Evolutionary conservation across 2,797 vertebrate species (phyloP).

Genomic region (Spondyliosoma cantharus): DNA sequence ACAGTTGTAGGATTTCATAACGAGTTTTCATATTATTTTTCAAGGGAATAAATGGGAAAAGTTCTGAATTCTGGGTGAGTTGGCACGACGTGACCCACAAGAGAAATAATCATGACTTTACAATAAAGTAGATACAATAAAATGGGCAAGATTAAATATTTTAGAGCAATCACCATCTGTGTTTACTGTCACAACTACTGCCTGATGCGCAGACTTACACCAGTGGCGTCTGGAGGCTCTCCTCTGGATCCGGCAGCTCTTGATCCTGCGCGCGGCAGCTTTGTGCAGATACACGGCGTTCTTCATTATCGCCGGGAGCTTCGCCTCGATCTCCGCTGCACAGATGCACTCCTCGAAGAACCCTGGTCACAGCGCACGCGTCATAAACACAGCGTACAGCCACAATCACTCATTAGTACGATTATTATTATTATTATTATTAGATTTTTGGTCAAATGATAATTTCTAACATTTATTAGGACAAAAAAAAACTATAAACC

Average conservation of each 20-base stretch:
- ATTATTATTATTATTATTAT: background rate
- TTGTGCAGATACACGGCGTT: slow-evolving; percentile 97
- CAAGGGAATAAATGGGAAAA: too few species aligned
- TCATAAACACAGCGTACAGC: background rate
- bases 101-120: too few species aligned
- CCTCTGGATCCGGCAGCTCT: slow-evolving; percentile 94
- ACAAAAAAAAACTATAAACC: too few species aligned
- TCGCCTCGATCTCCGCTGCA: slow-evolving; percentile 94
- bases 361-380: slow-evolving; percentile 73
- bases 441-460: background rate
- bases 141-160: background rate
- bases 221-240: slow-evolving; percentile 87
- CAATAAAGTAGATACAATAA: too few species aligned
- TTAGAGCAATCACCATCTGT: background rate
- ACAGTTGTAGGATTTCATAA: too few species aligned
- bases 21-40: too few species aligned
- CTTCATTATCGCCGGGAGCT: slow-evolving; percentile 97
- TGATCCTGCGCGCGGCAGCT: slow-evolving; percentile 94
- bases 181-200: background rate
- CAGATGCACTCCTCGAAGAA: slow-evolving; percentile 99
- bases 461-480: background rate
- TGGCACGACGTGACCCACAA: too few species aligned
- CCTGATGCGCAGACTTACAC: slow-evolving; percentile 73
- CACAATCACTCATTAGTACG: too few species aligned
- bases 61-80: too few species aligned